These are phyloP conservation scores for human DNA, from an alignment of 2,113 vertebrate species.

Conservation along the genomic window DNA sequence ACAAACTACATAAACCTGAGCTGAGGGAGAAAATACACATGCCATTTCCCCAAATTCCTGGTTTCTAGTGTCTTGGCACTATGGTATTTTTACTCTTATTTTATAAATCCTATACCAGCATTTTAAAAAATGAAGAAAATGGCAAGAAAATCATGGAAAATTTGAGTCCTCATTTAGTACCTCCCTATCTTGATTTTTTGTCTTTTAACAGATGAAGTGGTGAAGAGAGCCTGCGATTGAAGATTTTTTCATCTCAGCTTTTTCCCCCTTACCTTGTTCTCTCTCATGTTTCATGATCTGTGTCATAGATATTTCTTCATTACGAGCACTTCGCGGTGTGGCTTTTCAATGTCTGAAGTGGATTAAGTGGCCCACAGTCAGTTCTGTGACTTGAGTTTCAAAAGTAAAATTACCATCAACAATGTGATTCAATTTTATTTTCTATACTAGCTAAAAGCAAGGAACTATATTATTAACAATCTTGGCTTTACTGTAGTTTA, in stretches of 20 bases:
- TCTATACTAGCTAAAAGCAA: background rate
- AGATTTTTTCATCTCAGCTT: background rate
- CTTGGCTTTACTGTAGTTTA: background rate
- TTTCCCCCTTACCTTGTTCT: background rate
- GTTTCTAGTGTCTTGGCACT: background rate
- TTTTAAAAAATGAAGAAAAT: too few species aligned
- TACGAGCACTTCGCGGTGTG: background rate
- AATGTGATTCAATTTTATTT: background rate
- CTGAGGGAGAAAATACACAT: background rate
- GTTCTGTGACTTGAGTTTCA: background rate
- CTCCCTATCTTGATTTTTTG: background rate
- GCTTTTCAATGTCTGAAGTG: background rate
- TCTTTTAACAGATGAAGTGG: background rate
- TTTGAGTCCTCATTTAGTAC: background rate
- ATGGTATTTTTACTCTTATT: background rate
- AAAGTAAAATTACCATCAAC: background rate
- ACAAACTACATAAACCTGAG: background rate
- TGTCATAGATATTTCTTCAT: background rate
- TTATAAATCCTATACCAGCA: background rate
- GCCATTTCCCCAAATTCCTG: background rate
- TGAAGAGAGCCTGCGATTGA: background rate
- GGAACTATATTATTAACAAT: background rate
- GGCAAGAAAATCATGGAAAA: background rate
- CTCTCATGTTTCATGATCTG: background rate
- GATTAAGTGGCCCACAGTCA: background rate